These are phyloP conservation scores for Galendromus occidentalis DNA, from an alignment of 1,140 invertebrate genomes.

Conservation along the genomic window DNA sequence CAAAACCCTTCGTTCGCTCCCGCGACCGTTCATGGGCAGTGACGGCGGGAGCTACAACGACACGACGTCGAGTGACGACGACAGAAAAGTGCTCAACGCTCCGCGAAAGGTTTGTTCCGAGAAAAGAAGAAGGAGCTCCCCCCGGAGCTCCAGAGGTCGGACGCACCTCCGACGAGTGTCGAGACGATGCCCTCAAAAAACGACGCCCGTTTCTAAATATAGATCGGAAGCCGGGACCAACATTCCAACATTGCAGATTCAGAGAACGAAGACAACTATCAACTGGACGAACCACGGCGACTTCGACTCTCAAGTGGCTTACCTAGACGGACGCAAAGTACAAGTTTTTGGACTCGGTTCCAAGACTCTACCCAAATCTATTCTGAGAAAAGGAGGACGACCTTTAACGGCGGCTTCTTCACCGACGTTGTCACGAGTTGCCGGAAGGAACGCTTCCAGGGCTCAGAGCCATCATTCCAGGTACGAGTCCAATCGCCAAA, in stretches of 20 bases:
- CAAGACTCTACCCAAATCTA: neutral
- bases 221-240: neutral
- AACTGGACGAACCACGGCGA: neutral
- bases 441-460: neutral
- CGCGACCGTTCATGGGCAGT: neutral
- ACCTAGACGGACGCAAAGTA: slow-evolving; percentile 1
- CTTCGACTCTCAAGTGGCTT: neutral
- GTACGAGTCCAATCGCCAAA: neutral
- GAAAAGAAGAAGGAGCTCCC: too few relatives aligned
- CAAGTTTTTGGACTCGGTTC: slow-evolving; percentile 1
- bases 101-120: slow-evolving; percentile 1
- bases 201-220: neutral
- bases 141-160: too few relatives aligned
- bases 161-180: too few relatives aligned
- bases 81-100: slow-evolving; percentile 1
- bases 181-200: too few relatives aligned
- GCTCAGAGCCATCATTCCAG: slow-evolving; percentile 5
- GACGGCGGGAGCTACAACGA: slow-evolving; percentile 6
- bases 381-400: neutral
- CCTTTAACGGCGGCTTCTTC: neutral
- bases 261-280: neutral
- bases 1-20: neutral
- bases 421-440: neutral
- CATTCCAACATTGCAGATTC: neutral
- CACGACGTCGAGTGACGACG: neutral